A percentile compares a stretch with the other conserved stretches of the same genome.
These are phyloP conservation scores for Agonopterix arenella DNA, from an alignment of 2,888 invertebrate genomes.

Conservation along the genomic window DNA sequence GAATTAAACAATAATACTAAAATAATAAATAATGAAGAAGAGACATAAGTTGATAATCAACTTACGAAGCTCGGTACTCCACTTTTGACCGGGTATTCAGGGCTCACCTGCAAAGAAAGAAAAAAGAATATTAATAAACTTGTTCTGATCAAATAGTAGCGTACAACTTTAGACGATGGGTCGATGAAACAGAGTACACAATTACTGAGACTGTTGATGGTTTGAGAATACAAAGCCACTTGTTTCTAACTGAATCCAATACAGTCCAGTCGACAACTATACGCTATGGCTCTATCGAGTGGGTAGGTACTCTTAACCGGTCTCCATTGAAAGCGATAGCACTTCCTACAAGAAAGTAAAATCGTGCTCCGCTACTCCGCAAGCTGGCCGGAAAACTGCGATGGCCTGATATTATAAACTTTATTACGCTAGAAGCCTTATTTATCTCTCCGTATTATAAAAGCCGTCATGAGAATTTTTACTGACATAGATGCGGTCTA, in stretches of 20 bases:
- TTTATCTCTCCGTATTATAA: too few relatives aligned
- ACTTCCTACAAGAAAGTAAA: conserved; percentile 76
- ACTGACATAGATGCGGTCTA: too few relatives aligned
- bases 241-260: conserved; percentile 8
- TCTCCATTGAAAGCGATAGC: conserved; percentile 71
- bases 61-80: conserved; percentile 25
- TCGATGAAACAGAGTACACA: not conserved
- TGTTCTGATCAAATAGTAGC: not conserved
- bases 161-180: too few relatives aligned
- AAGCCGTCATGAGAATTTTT: too few relatives aligned
- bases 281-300: conserved; percentile 17
- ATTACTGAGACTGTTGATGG: not conserved
- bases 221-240: not conserved
- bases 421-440: too few relatives aligned
- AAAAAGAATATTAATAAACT: conserved; percentile 4
- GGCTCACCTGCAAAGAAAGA: conserved; percentile 54
- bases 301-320: conserved; percentile 54
- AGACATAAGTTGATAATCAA: conserved; percentile 11
- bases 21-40: not conserved
- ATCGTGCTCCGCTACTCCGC: conserved; percentile 38
- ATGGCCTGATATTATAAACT: not conserved
- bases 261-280: not conserved
- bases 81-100: conserved; percentile 38
- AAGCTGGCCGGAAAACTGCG: conserved; percentile 52
- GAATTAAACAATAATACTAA: too few relatives aligned